These are phyloP conservation scores for Caloenas nicobarica DNA, from an alignment of 2,113 vertebrate species.

Conservation along the genomic window DNA sequence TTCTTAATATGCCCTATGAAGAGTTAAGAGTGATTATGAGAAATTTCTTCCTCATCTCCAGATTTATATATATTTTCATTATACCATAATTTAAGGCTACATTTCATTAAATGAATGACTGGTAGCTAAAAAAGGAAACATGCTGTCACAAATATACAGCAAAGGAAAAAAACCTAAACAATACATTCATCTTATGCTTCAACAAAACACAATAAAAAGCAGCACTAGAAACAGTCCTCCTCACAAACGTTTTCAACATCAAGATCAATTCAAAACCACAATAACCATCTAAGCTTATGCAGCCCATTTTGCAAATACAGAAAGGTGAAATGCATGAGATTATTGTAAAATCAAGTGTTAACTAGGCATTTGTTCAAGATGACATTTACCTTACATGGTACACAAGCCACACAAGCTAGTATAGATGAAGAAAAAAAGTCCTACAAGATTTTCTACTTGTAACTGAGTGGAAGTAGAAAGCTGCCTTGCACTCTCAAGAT, in stretches of 20 bases:
- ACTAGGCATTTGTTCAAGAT: not conserved
- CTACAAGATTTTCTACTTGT: not conserved
- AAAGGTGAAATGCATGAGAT: not conserved
- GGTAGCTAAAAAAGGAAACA: not conserved
- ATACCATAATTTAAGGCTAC: not conserved
- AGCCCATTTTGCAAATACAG: not conserved
- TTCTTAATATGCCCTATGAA: not conserved
- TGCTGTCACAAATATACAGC: accelerated
- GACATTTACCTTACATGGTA: accelerated
- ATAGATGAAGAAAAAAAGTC: not conserved
- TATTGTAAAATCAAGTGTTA: not conserved
- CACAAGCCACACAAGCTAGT: not conserved
- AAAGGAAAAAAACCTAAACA: not conserved
- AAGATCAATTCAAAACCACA: not conserved
- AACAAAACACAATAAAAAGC: not conserved
- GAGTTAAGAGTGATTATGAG: not conserved
- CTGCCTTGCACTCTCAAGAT: not conserved
- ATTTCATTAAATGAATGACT: not conserved
- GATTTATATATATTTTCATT: not conserved
- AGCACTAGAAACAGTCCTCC: not conserved
- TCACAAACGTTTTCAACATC: not conserved
- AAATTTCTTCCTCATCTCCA: not conserved
- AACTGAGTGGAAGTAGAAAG: not conserved
- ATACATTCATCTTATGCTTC: not conserved
- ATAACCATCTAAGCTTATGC: not conserved